phyloP scores from a whole-genome alignment of 1,140 invertebrate species.

The Gryllus bimaculatus region DNA sequence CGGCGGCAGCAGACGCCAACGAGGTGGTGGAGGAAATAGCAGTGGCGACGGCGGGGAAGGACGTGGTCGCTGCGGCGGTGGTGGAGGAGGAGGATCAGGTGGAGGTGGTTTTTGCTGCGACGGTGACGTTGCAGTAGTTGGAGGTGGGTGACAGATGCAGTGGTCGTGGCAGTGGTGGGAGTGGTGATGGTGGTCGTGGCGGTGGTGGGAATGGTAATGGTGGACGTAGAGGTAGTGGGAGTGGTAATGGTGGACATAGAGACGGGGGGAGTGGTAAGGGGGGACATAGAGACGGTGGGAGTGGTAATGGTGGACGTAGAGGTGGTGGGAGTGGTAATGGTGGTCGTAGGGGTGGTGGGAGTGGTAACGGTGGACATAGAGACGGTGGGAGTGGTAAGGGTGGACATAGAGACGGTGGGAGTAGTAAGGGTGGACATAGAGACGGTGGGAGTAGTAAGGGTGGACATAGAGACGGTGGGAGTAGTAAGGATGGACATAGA shows the following conservation, averaged over 20 bases:
- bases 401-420: no score
- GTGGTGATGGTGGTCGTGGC: background rate
- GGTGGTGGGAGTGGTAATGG: no score
- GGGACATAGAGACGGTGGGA: no score
- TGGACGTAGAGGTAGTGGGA: background rate
- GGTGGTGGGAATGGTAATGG: background rate
- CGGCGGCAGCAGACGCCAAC: no score
- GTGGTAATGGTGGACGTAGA: no score
- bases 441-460: no score
- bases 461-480: no score
- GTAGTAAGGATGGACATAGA: no score
- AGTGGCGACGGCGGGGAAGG: background rate
- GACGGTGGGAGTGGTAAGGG: background rate
- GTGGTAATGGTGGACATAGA: background rate
- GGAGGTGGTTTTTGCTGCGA: constrained; percentile 20
- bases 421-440: no score
- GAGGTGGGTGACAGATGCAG: constrained; percentile 22
- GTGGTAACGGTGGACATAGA: background rate
- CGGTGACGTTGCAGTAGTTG: constrained; percentile 26
- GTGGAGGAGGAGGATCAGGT: background rate
- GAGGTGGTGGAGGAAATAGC: no score
- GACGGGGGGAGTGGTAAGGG: background rate
- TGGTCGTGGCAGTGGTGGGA: background rate
- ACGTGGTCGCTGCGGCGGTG: background rate
- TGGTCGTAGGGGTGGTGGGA: no score